Base-by-base conservation (phyloP, 2,888 invertebrate genomes). In the Spisula solida region DNA sequence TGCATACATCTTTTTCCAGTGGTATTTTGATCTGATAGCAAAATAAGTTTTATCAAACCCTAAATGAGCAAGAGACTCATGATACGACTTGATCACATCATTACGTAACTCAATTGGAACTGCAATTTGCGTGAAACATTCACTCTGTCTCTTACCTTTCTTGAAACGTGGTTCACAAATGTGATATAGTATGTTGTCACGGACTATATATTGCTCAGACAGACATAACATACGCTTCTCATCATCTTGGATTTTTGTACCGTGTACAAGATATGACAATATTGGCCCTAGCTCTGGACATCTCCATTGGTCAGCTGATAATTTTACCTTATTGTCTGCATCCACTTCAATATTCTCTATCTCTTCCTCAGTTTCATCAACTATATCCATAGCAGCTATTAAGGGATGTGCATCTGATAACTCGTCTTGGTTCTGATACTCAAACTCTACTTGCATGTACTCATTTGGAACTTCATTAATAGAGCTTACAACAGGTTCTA, bases 151-250 rank as follows among this genome's bases (percentile, higher is more conserved):
- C 12, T 48, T n/a, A 51, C 48, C 12, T 4, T 51, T 29, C 48
- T 29, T 25, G 0, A 20, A 29, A 12, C 51, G 48, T 2, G 51
- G 20, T 12, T n/a, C n/a, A 5, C 16, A 25, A 51, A 81, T 51
- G 41, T 87, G 87, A 47, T 87, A 90, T 6, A 87, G 34, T 2
- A 85, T n/a, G 41, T 79, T 34, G 29, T 87, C 80, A 18, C 25
- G 25, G 6, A 90, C 16, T 12, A 85, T 29, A 82, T 87, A 90
- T 47, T 90, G 90, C 25, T 51, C 48, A 2, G 56, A 55, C 0
- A 82, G 29, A 14, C 82, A 18, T 25, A 66, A 20, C n/a, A 66
- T 84, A n/a, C 20, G 20, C n/a, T 2, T 2, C 1, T 56, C n/a
- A 6, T 56, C 20, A 18, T 56, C 56, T 20, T 20, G 20, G 1